Base-by-base conservation (phyloP, 2,113 vertebrate genomes). In the Chascanopsetta lugubris region DNA sequence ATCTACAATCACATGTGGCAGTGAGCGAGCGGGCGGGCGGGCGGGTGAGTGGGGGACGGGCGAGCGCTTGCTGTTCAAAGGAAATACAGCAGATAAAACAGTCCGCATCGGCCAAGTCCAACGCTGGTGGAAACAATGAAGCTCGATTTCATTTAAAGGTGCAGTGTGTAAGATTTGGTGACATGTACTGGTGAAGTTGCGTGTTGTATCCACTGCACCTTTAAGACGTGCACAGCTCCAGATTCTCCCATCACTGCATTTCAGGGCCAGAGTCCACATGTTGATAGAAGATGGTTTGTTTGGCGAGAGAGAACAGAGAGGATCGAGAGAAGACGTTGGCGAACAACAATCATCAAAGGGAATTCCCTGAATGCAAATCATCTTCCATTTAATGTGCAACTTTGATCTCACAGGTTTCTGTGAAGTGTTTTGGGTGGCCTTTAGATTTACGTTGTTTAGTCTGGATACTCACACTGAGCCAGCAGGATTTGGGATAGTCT, bases 1-100 rank as follows among this genome's bases (percentile, higher is more conserved):
- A 69, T 81, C 61, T 34, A 59, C 53, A 64, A 48, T 65, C 55
- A 58, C 24, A 56, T 64, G 32, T 42, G 29, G 54, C 62, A 66
- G 32, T 18, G 46, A 30, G 29, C 2, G 3, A 34, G 68, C 13
- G 26, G 1, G 1, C 17, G 24, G n/a, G n/a, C n/a, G n/a, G n/a
- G n/a, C n/a, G n/a, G n/a, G n/a, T n/a, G n/a, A n/a, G n/a, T n/a
- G n/a, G n/a, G n/a, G n/a, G n/a, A n/a, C n/a, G 3, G 34, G 68
- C 13, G 26, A 1, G 1, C 17, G 24, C n/a, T 61, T 79, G 67
- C 80, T 75, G 70, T 77, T 83, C 69, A 74, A 67, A 64, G 55
- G 70, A 64, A 80, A 61, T 45, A 24, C 27, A 32, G 46, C 62
- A 75, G 71, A 80, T 65, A 38, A 70, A 64, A 61, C 59, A 63